Conservation (phyloP, 2,797 vertebrate genomes). For the Sebastes aleutianus region DNA sequence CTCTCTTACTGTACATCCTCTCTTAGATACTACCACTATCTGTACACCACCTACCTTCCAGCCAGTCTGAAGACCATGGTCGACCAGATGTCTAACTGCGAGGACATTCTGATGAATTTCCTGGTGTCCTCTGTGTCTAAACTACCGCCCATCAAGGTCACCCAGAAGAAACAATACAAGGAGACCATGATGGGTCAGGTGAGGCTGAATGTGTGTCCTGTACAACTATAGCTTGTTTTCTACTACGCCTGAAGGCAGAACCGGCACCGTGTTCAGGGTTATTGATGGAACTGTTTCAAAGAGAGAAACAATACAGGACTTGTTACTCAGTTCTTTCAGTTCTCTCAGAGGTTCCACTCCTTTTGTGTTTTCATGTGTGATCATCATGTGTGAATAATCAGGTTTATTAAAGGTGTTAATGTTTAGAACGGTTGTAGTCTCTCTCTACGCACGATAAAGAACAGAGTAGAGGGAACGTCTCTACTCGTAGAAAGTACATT, state of each 20-base stretch:
- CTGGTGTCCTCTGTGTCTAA: constrained; percentile 97
- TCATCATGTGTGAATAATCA: background rate
- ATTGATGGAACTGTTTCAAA: background rate
- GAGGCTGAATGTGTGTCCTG: constrained; percentile 23
- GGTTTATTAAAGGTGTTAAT: background rate
- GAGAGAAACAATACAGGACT: background rate
- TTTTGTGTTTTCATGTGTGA: background rate
- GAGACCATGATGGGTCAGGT: constrained; percentile 99
- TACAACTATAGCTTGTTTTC: background rate
- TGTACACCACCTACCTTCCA: constrained; percentile 98
- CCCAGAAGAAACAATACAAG: constrained; percentile 99
- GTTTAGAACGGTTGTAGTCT: background rate
- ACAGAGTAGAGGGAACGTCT: too few relatives aligned
- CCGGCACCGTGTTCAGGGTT: background rate
- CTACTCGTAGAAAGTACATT: background rate
- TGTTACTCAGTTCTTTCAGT: background rate
- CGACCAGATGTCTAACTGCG: constrained; percentile 99
- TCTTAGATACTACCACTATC: constrained; percentile 96
- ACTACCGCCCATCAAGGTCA: constrained; percentile 98
- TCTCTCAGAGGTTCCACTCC: background rate
- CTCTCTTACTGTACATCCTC: background rate
- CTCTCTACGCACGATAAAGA: too few relatives aligned
- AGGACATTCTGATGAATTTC: constrained; percentile 99
- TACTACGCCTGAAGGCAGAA: background rate
- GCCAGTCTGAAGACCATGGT: constrained; percentile 95